Evolutionary conservation across 2,797 vertebrate genomes (phyloP), one percentile per base, ranked within the genome.

Genomic region (Chelonia mydas): DNA sequence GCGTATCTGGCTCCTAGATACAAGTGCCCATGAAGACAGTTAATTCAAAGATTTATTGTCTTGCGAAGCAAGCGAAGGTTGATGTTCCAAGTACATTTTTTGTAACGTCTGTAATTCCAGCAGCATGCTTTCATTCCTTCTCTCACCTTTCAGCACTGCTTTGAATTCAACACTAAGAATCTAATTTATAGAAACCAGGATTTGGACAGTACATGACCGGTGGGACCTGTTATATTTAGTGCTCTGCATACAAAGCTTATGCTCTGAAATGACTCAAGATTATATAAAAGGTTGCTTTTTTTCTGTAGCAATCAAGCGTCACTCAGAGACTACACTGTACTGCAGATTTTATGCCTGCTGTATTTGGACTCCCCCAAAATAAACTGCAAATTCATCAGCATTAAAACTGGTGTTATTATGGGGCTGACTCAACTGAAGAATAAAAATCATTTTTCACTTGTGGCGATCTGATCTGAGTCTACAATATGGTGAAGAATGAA

Each of bases 11-110:
- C 17, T 91, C 77, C 61, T 91, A 19, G 1, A 49, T 27, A 84
- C 17, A 57, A 91, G 21, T 88, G 10, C 3, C 59, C 47, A 87
- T 27, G 82, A 93, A 76, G 49, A 85, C 13, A 86, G 27, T 86
- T 94, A 95, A 94, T 96, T 92, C n/a, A 95, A 87, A 96, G 89
- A 81, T 50, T 53, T 77, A 65, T 74, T 83, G 19, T 85, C 41
- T 90, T 79, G 41, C 87, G 23, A 95, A 97, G 61, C 17, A 92
- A 59, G 47, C 5, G 83, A 50, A 57, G 17, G n/a, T 59, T 96
- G 68, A 77, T 31, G 87, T 89, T 93, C 11, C 13, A 84, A 77
- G 23, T 89, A 88, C 7, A 31, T 79, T 81, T 84, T 65, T 82
- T n/a, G 9, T 28, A 88, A 90, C 37, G 3, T 84, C 31, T 81